phyloP scores from a whole-genome alignment of 2,888 invertebrate species.

The Drosophila melanosoma region DNA sequence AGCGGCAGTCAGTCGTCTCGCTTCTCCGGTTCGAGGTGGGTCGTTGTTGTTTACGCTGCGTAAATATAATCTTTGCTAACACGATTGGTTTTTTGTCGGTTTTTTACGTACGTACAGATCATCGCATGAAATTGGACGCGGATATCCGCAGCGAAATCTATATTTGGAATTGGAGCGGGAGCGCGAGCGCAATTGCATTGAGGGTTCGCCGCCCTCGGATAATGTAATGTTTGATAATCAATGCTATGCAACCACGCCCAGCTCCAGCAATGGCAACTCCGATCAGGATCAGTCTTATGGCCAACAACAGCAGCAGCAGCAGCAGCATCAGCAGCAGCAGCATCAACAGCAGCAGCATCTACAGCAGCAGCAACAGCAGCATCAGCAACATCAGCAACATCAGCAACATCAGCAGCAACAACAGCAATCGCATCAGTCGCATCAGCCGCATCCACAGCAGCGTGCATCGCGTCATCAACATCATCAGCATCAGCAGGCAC shows the following conservation, averaged over 20 bases:
- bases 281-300: conserved; percentile 92
- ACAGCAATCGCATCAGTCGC: conserved; percentile 35
- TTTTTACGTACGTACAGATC: conserved; percentile 85
- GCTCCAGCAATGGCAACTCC: conserved; percentile 96
- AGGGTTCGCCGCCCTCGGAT: conserved; percentile 94
- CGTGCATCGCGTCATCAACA: conserved; percentile 86
- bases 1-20: conserved; percentile 89
- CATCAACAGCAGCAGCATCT: conserved; percentile 88
- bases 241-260: conserved; percentile 97
- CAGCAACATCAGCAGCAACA: conserved; percentile 84
- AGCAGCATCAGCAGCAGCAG: conserved; percentile 85
- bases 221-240: conserved; percentile 97
- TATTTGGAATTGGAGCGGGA: conserved; percentile 94
- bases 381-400: conserved; percentile 86
- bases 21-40: conserved; percentile 88
- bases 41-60: conserved; percentile 23
- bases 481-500: conserved; percentile 88
- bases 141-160: conserved; percentile 90
- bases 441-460: conserved; percentile 73
- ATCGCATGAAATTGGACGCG: conserved; percentile 90
- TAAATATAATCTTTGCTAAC: not conserved
- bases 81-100: not conserved
- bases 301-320: conserved; percentile 83
- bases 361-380: conserved; percentile 71
- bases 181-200: conserved; percentile 87